Evolutionary conservation across 2,797 vertebrate genomes (phyloP), one percentile per base, ranked within the genome.

Genomic region (Sebastes nivosus): DNA sequence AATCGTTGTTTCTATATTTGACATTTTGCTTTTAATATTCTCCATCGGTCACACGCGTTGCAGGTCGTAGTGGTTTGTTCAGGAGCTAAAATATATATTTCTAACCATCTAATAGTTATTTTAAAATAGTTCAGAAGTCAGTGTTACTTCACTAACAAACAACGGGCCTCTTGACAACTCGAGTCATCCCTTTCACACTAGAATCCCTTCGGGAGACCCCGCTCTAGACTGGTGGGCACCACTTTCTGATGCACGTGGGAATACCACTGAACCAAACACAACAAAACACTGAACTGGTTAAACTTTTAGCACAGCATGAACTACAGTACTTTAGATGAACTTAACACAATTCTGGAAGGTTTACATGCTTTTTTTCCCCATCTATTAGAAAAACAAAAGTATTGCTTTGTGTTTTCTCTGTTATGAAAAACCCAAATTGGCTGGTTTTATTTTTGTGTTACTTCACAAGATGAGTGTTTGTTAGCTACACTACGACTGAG

Each of bases 351-450:
- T 89, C 69, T 87, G 91, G 87, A 91, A 88, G 84, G 81, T 87
- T 82, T 73, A 84, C 89, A 93, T 88, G 82, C 86, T 68, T 79
- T 83, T 85, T 68, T 36, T 8, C 38, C 18, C 72, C 67, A 82
- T 83, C 65, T 54, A 79, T 81, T 38, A 68, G 36, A 84, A 84
- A 78, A 84, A 89, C 25, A 66, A 11, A 66, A 83, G 82, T 93
- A 92, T 92, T 94, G 92, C 92, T 92, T 92, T 84, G 66, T 83
- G 67, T 89, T 36, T 79, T 65, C 24, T 87, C 63, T 80, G 67
- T 74, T 84, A 77, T 75, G 30, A 73, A 86, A 50, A 88, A 85
- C 67, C 86, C 80, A 87, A 86, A 83, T 88, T 27, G 46, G 80
- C 86, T 87, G 82, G 66, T 86, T 91, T 87, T 63, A 63, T 77